Evolutionary conservation across 2,797 vertebrate genomes (phyloP).

Genomic region (Megaceryle alcyon): DNA sequence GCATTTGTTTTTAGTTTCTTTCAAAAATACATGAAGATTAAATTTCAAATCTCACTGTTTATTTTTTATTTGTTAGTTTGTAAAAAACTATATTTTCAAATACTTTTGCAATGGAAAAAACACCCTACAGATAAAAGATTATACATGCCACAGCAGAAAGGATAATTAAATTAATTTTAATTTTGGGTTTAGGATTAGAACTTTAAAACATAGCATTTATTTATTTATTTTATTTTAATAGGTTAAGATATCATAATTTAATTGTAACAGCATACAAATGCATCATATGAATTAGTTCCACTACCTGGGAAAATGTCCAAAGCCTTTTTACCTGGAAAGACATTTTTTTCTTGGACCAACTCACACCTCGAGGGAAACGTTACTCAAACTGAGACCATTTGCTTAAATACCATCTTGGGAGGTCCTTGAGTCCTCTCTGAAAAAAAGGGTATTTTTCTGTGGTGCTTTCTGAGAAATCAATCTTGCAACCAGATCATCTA

Average conservation of each 20-base stretch:
- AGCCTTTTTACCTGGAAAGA: neutral
- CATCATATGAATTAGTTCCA: conserved; percentile 1
- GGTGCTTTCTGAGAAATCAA: neutral
- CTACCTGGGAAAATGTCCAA: conserved; percentile 28
- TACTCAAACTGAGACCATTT: neutral
- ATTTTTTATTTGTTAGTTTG: neutral
- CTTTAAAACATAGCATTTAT: neutral
- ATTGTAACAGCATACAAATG: neutral
- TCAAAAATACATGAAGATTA: neutral
- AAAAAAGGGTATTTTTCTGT: neutral
- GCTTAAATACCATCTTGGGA: neutral
- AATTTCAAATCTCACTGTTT: neutral
- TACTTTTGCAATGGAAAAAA: neutral
- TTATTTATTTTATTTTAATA: neutral
- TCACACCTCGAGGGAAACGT: neutral
- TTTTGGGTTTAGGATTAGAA: neutral
- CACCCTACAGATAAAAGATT: neutral
- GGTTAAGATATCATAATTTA: neutral
- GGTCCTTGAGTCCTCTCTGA: neutral
- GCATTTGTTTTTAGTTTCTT: conserved; percentile 15
- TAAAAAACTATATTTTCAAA: neutral
- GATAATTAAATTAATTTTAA: conserved; percentile 21
- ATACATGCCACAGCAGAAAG: neutral
- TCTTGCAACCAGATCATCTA: neutral
- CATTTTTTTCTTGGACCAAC: neutral